Evolutionary conservation across 2,888 invertebrate genomes (phyloP).

Genomic region (Diaperis boleti): DNA sequence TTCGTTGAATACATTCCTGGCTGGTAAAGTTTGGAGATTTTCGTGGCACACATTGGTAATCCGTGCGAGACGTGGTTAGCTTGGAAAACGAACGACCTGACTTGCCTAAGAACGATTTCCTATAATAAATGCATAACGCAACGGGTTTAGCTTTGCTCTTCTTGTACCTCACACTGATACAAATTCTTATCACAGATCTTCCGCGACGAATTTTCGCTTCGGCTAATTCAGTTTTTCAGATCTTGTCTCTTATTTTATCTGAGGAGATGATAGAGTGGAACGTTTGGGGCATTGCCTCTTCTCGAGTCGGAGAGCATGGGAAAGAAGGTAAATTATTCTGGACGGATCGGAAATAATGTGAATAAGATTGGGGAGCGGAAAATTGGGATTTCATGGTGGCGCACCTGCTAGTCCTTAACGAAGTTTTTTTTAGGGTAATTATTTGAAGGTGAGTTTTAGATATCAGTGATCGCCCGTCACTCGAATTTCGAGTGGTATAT

Average conservation of each 20-base stretch:
- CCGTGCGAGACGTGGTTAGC: slow-evolving; percentile 48
- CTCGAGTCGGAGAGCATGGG: too few relatives aligned
- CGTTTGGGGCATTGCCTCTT: not conserved
- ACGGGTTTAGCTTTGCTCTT: slow-evolving; percentile 38
- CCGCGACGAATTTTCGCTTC: slow-evolving; percentile 24
- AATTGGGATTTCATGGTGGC: too few relatives aligned
- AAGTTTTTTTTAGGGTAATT: too few relatives aligned
- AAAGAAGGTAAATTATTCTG: too few relatives aligned
- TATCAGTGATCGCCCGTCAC: too few relatives aligned
- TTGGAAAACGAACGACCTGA: slow-evolving; percentile 47
- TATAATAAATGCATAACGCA: slow-evolving; percentile 50
- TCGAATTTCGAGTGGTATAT: too few relatives aligned
- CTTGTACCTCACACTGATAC: slow-evolving; percentile 9
- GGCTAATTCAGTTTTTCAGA: slow-evolving; percentile 23
- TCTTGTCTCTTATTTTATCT: slow-evolving; percentile 24
- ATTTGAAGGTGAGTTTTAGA: too few relatives aligned
- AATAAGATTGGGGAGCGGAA: too few relatives aligned
- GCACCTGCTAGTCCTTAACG: too few relatives aligned
- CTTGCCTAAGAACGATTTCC: slow-evolving; percentile 47
- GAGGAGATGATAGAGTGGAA: slow-evolving; percentile 8
- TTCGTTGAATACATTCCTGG: not conserved
- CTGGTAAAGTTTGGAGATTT: slow-evolving; percentile 43
- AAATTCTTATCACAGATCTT: slow-evolving; percentile 28
- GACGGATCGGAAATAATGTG: too few relatives aligned
- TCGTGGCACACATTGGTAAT: slow-evolving; percentile 48